Percentiles rank a stretch among this genome's conserved stretches.
Conservation (phyloP, 2,113 vertebrate genomes). For the Tor tambroides region DNA sequence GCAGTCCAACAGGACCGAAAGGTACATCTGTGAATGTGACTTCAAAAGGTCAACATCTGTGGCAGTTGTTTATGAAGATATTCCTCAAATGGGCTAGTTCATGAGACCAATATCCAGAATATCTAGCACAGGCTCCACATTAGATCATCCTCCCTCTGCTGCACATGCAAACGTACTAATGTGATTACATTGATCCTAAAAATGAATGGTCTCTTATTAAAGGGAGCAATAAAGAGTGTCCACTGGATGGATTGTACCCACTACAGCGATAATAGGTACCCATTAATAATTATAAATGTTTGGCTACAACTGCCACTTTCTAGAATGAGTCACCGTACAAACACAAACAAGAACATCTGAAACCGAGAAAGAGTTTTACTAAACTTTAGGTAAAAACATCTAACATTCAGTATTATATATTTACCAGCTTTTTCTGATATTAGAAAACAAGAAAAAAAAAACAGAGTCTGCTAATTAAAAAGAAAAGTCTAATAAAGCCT, state of each 20-base stretch:
- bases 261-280: conserved; percentile 10
- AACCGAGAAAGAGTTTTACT: neutral
- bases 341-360: neutral
- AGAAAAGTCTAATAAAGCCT: neutral
- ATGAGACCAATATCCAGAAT: neutral
- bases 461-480: conserved; percentile 3
- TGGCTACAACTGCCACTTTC: too few species aligned
- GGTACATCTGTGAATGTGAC: conserved; percentile 71
- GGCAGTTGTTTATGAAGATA: neutral
- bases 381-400: neutral
- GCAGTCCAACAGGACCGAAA: conserved; percentile 87
- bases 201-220: conserved; percentile 37
- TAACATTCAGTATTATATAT: neutral
- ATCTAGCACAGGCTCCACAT: neutral
- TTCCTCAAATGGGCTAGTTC: neutral
- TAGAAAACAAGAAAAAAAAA: neutral
- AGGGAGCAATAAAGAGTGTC: conserved; percentile 33
- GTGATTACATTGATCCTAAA: conserved; percentile 33
- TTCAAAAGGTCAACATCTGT: conserved; percentile 35
- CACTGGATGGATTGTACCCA: conserved; percentile 36
- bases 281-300: conserved; percentile 33
- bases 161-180: neutral
- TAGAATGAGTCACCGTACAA: neutral
- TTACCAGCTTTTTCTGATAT: neutral
- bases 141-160: conserved; percentile 3